A percentile compares a stretch with the other conserved stretches of the same genome.
phyloP scores from a whole-genome alignment of 2,113 vertebrate genomes.

The Sturnus vulgaris region DNA sequence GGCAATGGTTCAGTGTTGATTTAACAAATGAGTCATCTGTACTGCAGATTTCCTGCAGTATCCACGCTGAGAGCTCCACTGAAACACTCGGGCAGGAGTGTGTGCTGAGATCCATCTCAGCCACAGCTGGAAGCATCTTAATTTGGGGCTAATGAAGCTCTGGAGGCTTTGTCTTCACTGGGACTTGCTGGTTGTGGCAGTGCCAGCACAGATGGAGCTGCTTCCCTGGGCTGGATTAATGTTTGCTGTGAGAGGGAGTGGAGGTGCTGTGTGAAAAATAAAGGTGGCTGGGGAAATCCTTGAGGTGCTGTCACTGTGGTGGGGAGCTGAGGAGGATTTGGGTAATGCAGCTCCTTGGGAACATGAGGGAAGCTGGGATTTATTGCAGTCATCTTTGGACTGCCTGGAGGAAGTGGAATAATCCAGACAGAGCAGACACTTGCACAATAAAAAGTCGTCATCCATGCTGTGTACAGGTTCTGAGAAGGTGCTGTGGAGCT shows the following conservation, averaged over 20 bases:
- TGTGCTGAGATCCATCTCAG: not conserved
- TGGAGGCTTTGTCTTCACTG: not conserved
- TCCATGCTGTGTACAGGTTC: fast-evolving
- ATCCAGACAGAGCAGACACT: not conserved
- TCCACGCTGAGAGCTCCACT: not conserved
- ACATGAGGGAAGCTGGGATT: not conserved
- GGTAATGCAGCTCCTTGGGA: not conserved
- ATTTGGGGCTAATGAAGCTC: not conserved
- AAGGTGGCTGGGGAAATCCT: not conserved
- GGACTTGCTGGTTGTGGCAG: not conserved
- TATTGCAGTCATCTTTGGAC: not conserved
- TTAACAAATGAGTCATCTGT: not conserved
- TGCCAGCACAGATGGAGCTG: not conserved
- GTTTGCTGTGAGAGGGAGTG: not conserved
- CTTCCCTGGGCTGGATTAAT: not conserved
- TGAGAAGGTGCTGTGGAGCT: not conserved
- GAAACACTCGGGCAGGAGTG: not conserved
- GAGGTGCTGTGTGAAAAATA: not conserved
- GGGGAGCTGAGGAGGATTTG: not conserved
- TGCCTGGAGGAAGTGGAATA: not conserved
- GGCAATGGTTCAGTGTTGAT: not conserved
- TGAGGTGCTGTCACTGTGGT: not conserved
- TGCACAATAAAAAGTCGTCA: not conserved
- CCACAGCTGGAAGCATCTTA: not conserved
- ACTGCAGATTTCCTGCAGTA: not conserved